Evolutionary conservation across 2,888 invertebrate genomes (phyloP), one percentile per base, ranked within the genome.

Genomic region (Aphodius sticticus): DNA sequence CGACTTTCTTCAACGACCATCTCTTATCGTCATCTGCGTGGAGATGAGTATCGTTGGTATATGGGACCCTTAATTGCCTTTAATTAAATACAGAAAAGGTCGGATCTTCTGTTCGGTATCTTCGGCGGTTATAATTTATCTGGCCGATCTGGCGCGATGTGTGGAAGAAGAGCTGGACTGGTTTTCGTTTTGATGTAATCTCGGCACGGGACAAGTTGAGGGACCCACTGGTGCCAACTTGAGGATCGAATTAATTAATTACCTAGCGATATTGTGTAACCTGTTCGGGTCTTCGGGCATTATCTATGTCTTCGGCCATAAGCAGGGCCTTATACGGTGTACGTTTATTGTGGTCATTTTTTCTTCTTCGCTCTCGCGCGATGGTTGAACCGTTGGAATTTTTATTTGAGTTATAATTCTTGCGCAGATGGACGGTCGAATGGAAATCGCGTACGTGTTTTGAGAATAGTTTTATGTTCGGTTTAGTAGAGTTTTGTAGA

Each of bases 51-150:
- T 80, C 84, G 88, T 87, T 87, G 53, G 87, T 88, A 86, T 87
- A 88, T 88, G 88, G 86, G 87, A 86, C 87, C 86, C 87, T 88
- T 88, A 88, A 88, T 88, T 88, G 88, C 87, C 86, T 88, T 53
- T 88, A 88, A 88, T 88, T 88, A 88, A 88, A 87, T 87, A 88
- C 87, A 86, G 87, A 86, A 87, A 88, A 88, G 87, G 87, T 87
- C 87, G 87, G 87, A 88, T 87, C 86, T 86, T 85, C 86, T 86
- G 85, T 53, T 53, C 53, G 1, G 9, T 12, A 53, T 53, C 86
- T 85, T 3, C 84, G 86, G 84, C 84, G 86, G 84, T 84, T 86
- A 87, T 87, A 86, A 86, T 84, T 88, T 87, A 88, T 87, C 87
- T 86, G 82, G 84, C 84, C 84, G 85, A 85, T 85, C 87, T 87